A percentile compares a stretch with the other conserved stretches of the same genome.
Conservation (phyloP, 2,113 vertebrate genomes). For the Abramis brama region DNA sequence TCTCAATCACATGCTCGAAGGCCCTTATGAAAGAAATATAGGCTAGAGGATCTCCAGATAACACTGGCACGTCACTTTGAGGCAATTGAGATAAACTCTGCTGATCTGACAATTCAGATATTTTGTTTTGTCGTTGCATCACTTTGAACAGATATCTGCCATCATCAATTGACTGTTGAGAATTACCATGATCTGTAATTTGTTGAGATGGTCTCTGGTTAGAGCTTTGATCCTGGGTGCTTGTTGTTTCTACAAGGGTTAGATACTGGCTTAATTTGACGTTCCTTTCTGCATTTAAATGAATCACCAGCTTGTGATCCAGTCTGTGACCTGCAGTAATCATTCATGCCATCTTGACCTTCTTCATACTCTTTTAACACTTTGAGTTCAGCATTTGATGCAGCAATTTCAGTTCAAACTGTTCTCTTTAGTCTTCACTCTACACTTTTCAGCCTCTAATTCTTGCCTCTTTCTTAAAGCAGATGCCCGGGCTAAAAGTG, state of each 20-base stretch:
- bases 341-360: neutral
- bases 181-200: neutral
- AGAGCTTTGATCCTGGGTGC: neutral
- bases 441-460: neutral
- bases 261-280: neutral
- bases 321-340: neutral
- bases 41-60: neutral
- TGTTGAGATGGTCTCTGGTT: neutral
- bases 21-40: neutral
- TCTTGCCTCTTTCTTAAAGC: neutral
- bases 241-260: neutral
- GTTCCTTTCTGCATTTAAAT: neutral
- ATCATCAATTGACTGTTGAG: neutral
- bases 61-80: neutral
- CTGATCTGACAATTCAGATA: neutral
- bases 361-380: neutral
- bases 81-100: neutral
- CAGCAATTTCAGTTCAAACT: neutral
- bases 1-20: too few species aligned
- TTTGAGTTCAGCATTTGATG: neutral
- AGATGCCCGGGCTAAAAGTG: neutral
- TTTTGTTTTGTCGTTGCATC: neutral
- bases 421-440: neutral
- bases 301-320: neutral
- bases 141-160: neutral